Conservation (phyloP, 1,140 invertebrate genomes). For the Drosophila kohkoa region DNA sequence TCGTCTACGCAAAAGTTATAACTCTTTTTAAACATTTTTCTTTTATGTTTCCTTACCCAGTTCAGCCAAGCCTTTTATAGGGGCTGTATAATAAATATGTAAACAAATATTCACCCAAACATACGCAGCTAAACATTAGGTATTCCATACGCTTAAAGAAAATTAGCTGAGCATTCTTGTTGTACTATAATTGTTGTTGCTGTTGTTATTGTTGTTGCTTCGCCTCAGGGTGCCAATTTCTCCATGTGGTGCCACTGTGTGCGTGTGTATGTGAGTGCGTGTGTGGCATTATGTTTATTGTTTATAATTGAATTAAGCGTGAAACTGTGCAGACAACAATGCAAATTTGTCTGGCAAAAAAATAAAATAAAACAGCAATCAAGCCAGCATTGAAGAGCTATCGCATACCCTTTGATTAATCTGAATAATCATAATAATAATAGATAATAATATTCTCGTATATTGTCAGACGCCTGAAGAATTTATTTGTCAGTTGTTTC, state of each 20-base stretch:
- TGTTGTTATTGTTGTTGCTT: conserved; percentile 6
- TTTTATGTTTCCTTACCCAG: conserved; percentile 19
- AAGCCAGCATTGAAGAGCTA: neutral
- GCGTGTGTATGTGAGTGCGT: neutral
- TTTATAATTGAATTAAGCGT: conserved; percentile 80
- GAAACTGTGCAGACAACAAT: conserved; percentile 58
- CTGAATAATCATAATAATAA: neutral
- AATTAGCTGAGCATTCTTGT: conserved; percentile 53
- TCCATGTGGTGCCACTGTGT: conserved; percentile 23
- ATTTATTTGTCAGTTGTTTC: conserved; percentile 6
- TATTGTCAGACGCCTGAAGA: neutral
- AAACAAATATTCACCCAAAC: conserved; percentile 1
- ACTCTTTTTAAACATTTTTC: neutral
- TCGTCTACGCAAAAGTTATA: neutral
- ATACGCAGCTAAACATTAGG: neutral
- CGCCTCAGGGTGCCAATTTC: conserved; percentile 68
- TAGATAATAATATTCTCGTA: neutral
- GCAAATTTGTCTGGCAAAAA: conserved; percentile 28
- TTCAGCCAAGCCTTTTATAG: conserved; percentile 41
- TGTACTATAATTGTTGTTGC: neutral
- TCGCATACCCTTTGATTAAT: conserved; percentile 26
- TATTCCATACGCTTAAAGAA: conserved; percentile 43
- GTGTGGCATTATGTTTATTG: conserved; percentile 69
- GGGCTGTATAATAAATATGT: conserved; percentile 13
- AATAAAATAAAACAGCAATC: neutral